Conservation (phyloP, 2,888 invertebrate species). For the Epistrophe grossulariae region DNA sequence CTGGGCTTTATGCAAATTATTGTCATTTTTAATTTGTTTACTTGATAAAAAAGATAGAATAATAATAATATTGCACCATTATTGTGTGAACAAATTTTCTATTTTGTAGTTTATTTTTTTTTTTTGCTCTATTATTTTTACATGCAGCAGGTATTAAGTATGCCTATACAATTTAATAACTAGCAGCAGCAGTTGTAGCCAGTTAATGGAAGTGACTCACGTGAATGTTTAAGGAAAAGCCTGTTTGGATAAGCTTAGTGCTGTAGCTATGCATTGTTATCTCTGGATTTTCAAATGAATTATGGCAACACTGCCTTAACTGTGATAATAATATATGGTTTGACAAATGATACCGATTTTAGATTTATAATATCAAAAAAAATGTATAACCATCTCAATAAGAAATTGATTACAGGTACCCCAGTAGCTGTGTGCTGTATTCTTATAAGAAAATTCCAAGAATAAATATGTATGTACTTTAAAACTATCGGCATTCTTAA, state of each 20-base stretch:
- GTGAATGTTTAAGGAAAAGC: background rate
- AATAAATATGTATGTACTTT: background rate
- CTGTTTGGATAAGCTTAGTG: background rate
- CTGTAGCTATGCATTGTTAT: slow-evolving; percentile 3
- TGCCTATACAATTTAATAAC: too few relatives aligned
- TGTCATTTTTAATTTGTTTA: too few relatives aligned
- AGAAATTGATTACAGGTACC: background rate
- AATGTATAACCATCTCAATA: background rate
- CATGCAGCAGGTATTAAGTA: too few relatives aligned
- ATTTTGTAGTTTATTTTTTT: too few relatives aligned
- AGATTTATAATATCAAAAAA: slow-evolving; percentile 10
- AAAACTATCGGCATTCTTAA: background rate
- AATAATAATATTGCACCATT: too few relatives aligned
- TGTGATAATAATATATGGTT: background rate
- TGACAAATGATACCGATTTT: slow-evolving; percentile 4
- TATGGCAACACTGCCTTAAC: background rate
- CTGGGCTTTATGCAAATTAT: too few relatives aligned
- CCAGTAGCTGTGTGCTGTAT: too few relatives aligned
- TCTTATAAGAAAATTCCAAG: background rate
- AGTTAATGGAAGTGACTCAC: background rate
- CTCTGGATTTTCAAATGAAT: background rate
- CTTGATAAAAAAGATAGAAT: too few relatives aligned
- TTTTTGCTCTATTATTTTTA: too few relatives aligned
- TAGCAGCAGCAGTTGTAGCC: too few relatives aligned
- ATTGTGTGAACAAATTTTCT: too few relatives aligned